Conservation (phyloP, 2,797 vertebrate species). For the Acipenser oxyrinchus region DNA sequence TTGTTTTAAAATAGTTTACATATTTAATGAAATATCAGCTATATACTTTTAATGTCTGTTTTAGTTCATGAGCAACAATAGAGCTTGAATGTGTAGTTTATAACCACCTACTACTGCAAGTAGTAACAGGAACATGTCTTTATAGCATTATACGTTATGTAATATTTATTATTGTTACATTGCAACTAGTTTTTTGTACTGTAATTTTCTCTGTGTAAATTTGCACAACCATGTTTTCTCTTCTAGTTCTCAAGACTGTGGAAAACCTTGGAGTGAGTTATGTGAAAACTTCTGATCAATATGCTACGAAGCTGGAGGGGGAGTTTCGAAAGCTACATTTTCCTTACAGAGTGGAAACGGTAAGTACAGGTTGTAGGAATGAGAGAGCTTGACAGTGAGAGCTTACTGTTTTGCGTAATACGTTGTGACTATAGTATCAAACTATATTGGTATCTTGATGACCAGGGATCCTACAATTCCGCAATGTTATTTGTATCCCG, state of each 20-base stretch:
- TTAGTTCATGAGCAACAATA: too few species aligned
- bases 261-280: slow-evolving; percentile 83
- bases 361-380: slow-evolving; percentile 33
- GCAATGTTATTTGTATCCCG: too few species aligned
- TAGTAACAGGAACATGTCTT: slow-evolving; percentile 21
- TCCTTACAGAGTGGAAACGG: slow-evolving; percentile 52
- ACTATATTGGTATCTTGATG: not conserved
- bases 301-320: slow-evolving; percentile 51
- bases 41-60: too few species aligned
- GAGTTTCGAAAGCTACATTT: slow-evolving; percentile 72
- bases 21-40: too few species aligned
- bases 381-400: not conserved
- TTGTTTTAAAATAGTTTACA: too few species aligned
- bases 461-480: too few species aligned
- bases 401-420: not conserved
- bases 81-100: too few species aligned
- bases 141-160: too few species aligned
- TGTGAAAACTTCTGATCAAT: slow-evolving; percentile 52
- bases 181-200: too few species aligned
- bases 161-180: too few species aligned
- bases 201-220: too few species aligned
- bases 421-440: not conserved
- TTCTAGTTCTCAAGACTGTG: slow-evolving; percentile 80
- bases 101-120: too few species aligned
- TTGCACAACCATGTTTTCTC: not conserved